Evolutionary conservation across 2,113 vertebrate genomes (phyloP).

Genomic region (Balaeniceps rex): DNA sequence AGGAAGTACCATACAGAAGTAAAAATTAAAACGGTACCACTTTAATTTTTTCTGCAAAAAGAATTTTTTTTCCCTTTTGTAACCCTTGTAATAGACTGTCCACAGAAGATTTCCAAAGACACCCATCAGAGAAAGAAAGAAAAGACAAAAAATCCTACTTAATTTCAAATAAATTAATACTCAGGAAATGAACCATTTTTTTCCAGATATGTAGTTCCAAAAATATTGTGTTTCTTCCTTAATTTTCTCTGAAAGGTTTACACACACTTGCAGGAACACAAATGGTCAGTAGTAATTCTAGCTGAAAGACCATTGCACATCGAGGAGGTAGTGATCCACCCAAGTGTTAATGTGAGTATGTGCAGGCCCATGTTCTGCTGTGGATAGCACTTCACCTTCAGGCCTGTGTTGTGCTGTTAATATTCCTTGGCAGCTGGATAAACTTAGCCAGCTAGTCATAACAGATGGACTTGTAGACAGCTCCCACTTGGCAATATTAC

Average conservation of each 20-base stretch:
- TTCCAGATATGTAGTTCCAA: neutral
- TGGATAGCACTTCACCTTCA: neutral
- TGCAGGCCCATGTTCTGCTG: neutral
- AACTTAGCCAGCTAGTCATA: neutral
- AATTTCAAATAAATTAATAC: neutral
- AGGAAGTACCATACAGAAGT: neutral
- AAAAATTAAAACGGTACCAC: neutral
- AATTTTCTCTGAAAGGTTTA: neutral
- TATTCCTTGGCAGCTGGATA: neutral
- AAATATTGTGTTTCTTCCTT: neutral
- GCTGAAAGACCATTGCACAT: neutral
- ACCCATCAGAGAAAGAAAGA: neutral
- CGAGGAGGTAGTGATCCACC: neutral
- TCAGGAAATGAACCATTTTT: neutral
- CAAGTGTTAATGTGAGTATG: accelerated
- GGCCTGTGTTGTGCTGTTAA: neutral
- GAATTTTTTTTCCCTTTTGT: neutral
- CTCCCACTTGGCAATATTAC: neutral
- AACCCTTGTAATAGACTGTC: neutral
- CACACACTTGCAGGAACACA: neutral
- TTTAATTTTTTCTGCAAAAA: neutral
- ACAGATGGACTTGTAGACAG: neutral
- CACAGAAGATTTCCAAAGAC: neutral
- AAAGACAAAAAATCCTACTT: neutral
- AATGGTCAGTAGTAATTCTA: neutral